Base-by-base conservation (phyloP, 2,797 vertebrate genomes). In the Astyanax mexicanus region DNA sequence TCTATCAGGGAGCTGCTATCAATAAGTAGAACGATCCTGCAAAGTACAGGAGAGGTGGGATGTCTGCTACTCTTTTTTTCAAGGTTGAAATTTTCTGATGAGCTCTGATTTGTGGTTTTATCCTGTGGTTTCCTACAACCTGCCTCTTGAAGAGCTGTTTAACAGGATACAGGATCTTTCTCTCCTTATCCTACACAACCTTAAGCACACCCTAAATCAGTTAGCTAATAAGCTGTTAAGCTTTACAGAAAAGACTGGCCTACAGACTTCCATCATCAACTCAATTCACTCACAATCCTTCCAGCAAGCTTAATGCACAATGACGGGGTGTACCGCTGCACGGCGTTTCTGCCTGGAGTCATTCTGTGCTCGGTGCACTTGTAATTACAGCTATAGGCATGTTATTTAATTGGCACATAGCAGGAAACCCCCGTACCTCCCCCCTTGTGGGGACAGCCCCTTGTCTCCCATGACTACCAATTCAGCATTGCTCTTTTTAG, bases 351-450 rank as follows among this genome's bases (percentile, higher is more conserved):
- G 44, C 47, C 40, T 52, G 61, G 12, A 27, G 45, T 27, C 9
- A 19, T 44, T 62, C 21, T 13, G 11, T 57, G 84, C 83, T 77
- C 81, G 89, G 89, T 88, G 85, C 87, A 84, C 81, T 77, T 79
- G 79, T 82, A 84, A 73, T 91, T 88, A 88, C 76, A 84, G 37
- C 88, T 90, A 90, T 88, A 90, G 89, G 88, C 86, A 84, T 85
- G 86, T 83, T 82, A 87, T 83, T 86, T 92, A 91, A 94, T 89
- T 89, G 91, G 81, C 88, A 86, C 89, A 87, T 86, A 88, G 78
- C 83, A 85, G 83, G 83, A 82, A 82, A 32, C 80, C 77, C 79
- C 49, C 40, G n/a, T 4, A 15, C 75, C 85, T 86, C 80, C 15
- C 0, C 29, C 83, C 87, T 85, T 74, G 69, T 88, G 55, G 15